These are phyloP conservation scores for Epiblema foenella DNA, from an alignment of 2,888 invertebrate genomes.

Conservation along the genomic window DNA sequence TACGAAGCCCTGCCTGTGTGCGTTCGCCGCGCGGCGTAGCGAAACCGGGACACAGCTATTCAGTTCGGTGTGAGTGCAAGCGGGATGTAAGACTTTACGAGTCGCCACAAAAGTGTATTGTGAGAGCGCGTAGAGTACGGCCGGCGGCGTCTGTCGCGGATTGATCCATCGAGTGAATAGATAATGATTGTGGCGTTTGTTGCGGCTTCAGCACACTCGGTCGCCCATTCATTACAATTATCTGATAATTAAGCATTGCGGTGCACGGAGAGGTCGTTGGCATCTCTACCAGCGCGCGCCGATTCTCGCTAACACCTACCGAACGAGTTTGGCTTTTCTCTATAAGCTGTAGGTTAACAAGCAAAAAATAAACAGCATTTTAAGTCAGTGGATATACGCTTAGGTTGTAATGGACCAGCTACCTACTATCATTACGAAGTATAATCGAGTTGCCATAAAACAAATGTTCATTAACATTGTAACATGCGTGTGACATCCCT, in stretches of 20 bases:
- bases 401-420: neutral
- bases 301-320: constrained; percentile 31
- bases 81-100: constrained; percentile 61
- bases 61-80: constrained; percentile 47
- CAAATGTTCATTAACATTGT: constrained; percentile 7
- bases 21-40: constrained; percentile 57
- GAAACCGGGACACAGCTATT: constrained; percentile 55
- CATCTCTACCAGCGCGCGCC: constrained; percentile 48
- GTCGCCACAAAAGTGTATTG: constrained; percentile 68
- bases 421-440: constrained; percentile 1
- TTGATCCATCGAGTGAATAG: constrained; percentile 72
- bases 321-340: constrained; percentile 35
- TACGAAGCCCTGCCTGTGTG: constrained; percentile 55
- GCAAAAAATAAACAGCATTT: constrained; percentile 21
- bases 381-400: neutral
- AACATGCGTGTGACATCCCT: constrained; percentile 19
- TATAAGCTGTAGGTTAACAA: constrained; percentile 11
- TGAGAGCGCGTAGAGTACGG: constrained; percentile 68
- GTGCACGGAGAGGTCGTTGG: constrained; percentile 65
- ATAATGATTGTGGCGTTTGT: constrained; percentile 68
- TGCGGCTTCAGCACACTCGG: constrained; percentile 57
- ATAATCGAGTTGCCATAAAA: neutral
- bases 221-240: constrained; percentile 74
- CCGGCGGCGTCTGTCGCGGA: constrained; percentile 61
- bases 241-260: constrained; percentile 67